These are phyloP conservation scores for Podarcis siculus DNA, from an alignment of 2,797 vertebrate species.

Conservation along the genomic window DNA sequence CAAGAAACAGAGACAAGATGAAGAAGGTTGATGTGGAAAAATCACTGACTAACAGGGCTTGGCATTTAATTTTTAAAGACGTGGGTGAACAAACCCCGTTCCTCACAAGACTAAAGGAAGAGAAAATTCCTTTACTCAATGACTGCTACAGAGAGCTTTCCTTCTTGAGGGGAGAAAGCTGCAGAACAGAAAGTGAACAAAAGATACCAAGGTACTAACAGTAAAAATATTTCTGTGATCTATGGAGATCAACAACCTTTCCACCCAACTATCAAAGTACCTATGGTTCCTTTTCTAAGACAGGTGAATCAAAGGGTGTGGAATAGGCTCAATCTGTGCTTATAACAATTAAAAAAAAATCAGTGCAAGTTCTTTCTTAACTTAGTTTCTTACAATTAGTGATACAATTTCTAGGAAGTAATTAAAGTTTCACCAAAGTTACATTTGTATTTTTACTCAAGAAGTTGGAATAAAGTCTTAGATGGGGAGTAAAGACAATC, in stretches of 20 bases:
- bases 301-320: slow-evolving; percentile 75
- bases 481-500: slow-evolving; percentile 20
- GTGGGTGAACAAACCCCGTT: slow-evolving; percentile 17
- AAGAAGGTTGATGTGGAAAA: neutral
- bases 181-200: slow-evolving; percentile 60
- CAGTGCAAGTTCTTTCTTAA: slow-evolving; percentile 44
- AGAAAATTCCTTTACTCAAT: slow-evolving; percentile 44
- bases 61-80: slow-evolving; percentile 16
- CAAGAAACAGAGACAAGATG: neutral
- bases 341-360: slow-evolving; percentile 68
- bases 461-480: slow-evolving; percentile 20
- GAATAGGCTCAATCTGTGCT: slow-evolving; percentile 76
- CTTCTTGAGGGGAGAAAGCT: slow-evolving; percentile 54
- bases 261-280: slow-evolving; percentile 73
- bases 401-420: slow-evolving; percentile 27
- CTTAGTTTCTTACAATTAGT: slow-evolving; percentile 41
- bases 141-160: slow-evolving; percentile 33
- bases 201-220: slow-evolving; percentile 39
- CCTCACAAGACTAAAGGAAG: slow-evolving; percentile 36
- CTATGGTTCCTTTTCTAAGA: slow-evolving; percentile 67
- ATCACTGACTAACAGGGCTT: neutral
- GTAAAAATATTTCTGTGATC: slow-evolving; percentile 51
- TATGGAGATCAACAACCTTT: slow-evolving; percentile 38
- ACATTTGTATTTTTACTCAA: slow-evolving; percentile 4
- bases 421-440: slow-evolving; percentile 25